Base-by-base conservation (phyloP, 2,888 invertebrate species). In the Ischnus inquisitorius region DNA sequence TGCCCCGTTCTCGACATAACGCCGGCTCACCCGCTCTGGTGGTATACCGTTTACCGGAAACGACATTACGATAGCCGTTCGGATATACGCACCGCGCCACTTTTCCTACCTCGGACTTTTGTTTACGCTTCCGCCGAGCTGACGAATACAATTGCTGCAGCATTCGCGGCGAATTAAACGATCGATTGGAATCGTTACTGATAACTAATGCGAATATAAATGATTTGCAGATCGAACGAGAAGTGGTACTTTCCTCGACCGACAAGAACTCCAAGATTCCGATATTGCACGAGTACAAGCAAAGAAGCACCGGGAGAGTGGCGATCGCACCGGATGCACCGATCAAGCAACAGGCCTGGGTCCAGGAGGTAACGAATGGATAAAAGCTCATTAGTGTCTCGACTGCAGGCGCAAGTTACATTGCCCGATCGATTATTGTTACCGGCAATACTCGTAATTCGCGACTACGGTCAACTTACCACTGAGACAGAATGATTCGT, bases 201-300 rank as follows among this genome's bases (percentile, higher is more conserved):
- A 54, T 1, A 22, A 54, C 22, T 16, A 54, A 54, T 12, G 19
- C 54, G 22, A 5, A 16, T 8, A 16, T 22, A 3, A 57, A 57
- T 14, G 1, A 64, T 84, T 92, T 94, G 80, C 95, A 97, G 97
- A 97, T 97, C 93, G 97, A 97, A 93, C 95, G 97, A 62, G 97
- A 97, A 93, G 96, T 97, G 88, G 96, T 97, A 77, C 93, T 97
- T 78, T 96, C 96, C 2, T 96, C 96, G 46, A 95, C 95, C 0
- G 97, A 97, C 92, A 97, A 97, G 93, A 96, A 96, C 93, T 96
- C 96, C 48, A 97, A 97, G 93, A 96, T 97, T 77, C 97, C 97
- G 1, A 96, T 97, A 85, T 95, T 97, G 77, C 96, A 96, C 93
- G 97, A 97, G 90, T 96, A 96, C 89, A 95, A 96, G 91, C 95